These are phyloP conservation scores for Larimichthys crocea DNA, from an alignment of 2,113 vertebrate genomes.

Conservation along the genomic window DNA sequence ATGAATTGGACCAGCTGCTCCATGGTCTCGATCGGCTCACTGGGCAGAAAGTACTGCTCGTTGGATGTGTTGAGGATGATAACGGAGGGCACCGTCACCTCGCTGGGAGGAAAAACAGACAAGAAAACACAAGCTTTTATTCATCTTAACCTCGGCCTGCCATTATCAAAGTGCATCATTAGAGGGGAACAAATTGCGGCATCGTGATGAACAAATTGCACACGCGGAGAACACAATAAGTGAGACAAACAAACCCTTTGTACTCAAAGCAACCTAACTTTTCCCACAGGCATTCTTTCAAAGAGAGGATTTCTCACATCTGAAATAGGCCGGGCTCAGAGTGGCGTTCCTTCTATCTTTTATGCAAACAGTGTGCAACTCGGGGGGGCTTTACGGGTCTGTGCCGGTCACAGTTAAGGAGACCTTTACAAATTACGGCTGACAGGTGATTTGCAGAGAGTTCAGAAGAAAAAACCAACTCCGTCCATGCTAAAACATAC, in stretches of 20 bases:
- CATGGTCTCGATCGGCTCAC: conserved; percentile 84
- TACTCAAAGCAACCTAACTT: conserved; percentile 47
- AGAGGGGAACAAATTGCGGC: conserved; percentile 51
- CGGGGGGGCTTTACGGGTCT: conserved; percentile 44
- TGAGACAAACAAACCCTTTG: conserved; percentile 60
- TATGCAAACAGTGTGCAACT: conserved; percentile 66
- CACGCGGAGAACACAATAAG: conserved; percentile 48
- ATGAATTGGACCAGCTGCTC: conserved; percentile 96
- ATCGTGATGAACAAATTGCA: conserved; percentile 60
- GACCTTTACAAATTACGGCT: conserved; percentile 71
- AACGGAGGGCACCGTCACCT: conserved; percentile 91
- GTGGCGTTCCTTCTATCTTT: conserved; percentile 57
- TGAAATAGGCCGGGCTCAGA: conserved; percentile 22
- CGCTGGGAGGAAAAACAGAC: conserved; percentile 81
- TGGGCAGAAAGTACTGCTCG: conserved; percentile 95
- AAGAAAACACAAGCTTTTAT: conserved; percentile 50
- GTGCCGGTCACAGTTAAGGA: conserved; percentile 55
- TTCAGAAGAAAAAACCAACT: conserved; percentile 9
- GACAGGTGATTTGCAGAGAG: conserved; percentile 58
- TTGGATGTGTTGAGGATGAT: conserved; percentile 98
- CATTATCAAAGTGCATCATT: conserved; percentile 62
- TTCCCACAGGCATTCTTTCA: conserved; percentile 60
- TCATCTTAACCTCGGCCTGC: conserved; percentile 43
- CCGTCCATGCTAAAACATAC: conserved; percentile 15
- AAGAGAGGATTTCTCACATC: conserved; percentile 19